Percentiles rank a stretch among this genome's conserved stretches.
Evolutionary conservation across 2,888 invertebrate species (phyloP).

Genomic region (Anodontia alba): DNA sequence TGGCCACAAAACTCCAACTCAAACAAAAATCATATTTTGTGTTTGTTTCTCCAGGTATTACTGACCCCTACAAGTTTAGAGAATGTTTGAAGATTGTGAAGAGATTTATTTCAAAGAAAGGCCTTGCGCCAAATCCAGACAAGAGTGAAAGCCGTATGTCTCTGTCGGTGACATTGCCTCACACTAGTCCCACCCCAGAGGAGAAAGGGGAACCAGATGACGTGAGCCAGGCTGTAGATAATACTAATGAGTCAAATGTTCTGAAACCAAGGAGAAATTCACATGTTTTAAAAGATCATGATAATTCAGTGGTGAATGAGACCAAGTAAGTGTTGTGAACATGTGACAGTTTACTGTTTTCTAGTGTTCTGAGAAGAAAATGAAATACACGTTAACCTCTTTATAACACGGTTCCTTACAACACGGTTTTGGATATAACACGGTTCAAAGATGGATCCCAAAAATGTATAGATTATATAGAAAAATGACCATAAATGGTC

Average conservation of each 20-base stretch:
- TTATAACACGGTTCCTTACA: too few relatives aligned
- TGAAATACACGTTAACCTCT: too few relatives aligned
- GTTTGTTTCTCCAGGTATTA: slow-evolving; percentile 76
- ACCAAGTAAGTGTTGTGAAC: slow-evolving; percentile 11
- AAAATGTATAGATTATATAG: too few relatives aligned
- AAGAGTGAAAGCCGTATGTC: slow-evolving; percentile 29
- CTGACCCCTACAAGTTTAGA: slow-evolving; percentile 77
- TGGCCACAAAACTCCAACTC: too few relatives aligned
- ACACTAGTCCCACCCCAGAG: slow-evolving; percentile 35
- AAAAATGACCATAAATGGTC: too few relatives aligned
- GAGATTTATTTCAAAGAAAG: slow-evolving; percentile 64
- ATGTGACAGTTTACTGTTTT: too few relatives aligned
- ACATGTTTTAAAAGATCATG: slow-evolving; percentile 42
- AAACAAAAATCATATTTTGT: too few relatives aligned
- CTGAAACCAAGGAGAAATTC: slow-evolving; percentile 28
- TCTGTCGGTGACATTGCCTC: slow-evolving; percentile 41
- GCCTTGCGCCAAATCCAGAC: slow-evolving; percentile 17
- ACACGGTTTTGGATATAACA: too few relatives aligned
- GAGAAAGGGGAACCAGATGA: slow-evolving; percentile 35
- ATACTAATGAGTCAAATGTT: neutral
- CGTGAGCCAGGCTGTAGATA: slow-evolving; percentile 16
- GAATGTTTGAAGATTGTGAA: slow-evolving; percentile 80
- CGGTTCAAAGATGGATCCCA: too few relatives aligned
- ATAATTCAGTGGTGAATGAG: slow-evolving; percentile 16
- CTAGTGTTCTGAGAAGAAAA: too few relatives aligned